phyloP scores from a whole-genome alignment of 2,113 vertebrate genomes.

The Uria lomvia region DNA sequence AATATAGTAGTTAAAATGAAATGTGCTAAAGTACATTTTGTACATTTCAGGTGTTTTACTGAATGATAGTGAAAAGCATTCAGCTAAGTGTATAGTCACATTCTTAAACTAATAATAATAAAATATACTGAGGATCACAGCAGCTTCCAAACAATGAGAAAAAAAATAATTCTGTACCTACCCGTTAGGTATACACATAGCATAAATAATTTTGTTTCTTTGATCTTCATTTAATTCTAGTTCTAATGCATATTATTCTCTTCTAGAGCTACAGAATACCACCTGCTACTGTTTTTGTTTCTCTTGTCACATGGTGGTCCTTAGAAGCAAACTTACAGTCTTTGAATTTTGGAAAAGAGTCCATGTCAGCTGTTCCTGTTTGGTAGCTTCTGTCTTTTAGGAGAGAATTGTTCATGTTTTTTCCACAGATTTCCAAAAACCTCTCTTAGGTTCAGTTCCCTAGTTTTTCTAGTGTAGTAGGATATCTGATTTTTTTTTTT shows the following conservation, averaged over 20 bases:
- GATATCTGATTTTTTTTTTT: not conserved
- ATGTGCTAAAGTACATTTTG: not conserved
- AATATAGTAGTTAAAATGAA: not conserved
- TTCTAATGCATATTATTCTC: not conserved
- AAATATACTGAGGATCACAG: not conserved
- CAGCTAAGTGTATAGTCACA: not conserved
- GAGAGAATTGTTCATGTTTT: not conserved
- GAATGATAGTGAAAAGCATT: not conserved
- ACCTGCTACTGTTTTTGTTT: not conserved
- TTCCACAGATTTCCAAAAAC: not conserved
- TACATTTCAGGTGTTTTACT: not conserved
- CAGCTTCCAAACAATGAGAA: not conserved
- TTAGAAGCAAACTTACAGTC: not conserved
- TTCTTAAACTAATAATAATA: not conserved
- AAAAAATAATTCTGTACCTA: not conserved
- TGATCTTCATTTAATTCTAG: not conserved
- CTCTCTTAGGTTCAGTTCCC: not conserved
- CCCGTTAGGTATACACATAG: not conserved
- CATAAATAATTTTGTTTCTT: not conserved
- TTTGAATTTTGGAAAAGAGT: not conserved
- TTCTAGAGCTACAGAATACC: not conserved
- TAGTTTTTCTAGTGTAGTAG: not conserved
- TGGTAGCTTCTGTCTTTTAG: not conserved
- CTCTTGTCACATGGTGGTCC: not conserved
- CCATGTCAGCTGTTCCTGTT: not conserved